Evolutionary conservation across 2,113 vertebrate species (phyloP).

Genomic region (Dolichallabes microphthalmus): DNA sequence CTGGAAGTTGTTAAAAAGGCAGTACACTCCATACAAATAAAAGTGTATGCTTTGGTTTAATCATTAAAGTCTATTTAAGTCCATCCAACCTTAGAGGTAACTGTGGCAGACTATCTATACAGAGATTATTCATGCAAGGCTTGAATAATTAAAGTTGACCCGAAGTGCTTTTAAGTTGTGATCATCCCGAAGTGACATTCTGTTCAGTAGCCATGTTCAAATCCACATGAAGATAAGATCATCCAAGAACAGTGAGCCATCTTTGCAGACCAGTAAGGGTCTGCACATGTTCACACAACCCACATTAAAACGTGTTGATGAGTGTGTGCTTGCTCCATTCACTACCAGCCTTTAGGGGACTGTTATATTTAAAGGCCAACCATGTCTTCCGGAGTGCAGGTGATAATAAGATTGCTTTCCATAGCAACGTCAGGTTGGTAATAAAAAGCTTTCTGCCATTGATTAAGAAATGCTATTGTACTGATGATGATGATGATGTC

Average conservation of each 20-base stretch:
- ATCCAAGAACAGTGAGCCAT: neutral
- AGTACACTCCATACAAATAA: neutral
- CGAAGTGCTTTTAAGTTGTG: neutral
- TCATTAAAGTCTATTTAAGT: neutral
- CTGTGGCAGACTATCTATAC: neutral
- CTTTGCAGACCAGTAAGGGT: neutral
- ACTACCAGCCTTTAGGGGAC: constrained; percentile 12
- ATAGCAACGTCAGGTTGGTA: neutral
- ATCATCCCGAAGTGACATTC: too few relatives aligned
- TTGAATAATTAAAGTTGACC: neutral
- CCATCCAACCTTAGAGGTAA: neutral
- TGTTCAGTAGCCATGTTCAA: neutral
- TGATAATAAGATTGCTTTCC: constrained; percentile 16
- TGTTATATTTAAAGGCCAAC: constrained; percentile 22
- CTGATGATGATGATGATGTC: neutral
- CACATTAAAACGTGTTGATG: constrained; percentile 26
- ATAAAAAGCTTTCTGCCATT: neutral
- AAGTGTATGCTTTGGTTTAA: neutral
- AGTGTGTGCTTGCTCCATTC: constrained; percentile 5
- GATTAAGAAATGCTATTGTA: neutral
- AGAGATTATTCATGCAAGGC: neutral
- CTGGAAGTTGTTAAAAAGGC: neutral
- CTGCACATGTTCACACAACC: constrained; percentile 19
- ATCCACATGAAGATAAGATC: neutral
- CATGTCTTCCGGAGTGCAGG: constrained; percentile 9